These are phyloP conservation scores for Podarcis muralis DNA, from an alignment of 2,113 vertebrate species.

Conservation along the genomic window DNA sequence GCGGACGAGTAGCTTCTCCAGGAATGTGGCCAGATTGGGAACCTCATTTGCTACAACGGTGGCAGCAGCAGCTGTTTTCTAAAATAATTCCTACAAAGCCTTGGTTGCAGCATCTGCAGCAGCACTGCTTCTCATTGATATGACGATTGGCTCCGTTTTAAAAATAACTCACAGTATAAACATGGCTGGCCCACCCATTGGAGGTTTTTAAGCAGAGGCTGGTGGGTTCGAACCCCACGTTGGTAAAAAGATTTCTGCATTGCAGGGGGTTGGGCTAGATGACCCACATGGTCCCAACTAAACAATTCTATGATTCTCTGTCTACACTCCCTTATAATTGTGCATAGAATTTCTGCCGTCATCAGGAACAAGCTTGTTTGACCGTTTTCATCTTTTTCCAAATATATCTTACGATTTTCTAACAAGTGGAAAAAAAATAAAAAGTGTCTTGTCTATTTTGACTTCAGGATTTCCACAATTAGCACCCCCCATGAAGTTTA, in stretches of 20 bases:
- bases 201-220: background rate
- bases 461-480: background rate
- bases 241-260: too few relatives aligned
- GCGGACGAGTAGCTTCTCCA: background rate
- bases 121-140: constrained; percentile 46
- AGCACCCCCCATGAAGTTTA: background rate
- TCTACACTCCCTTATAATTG: too few relatives aligned
- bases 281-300: too few relatives aligned
- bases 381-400: background rate
- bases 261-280: too few relatives aligned
- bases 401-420: background rate
- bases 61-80: background rate
- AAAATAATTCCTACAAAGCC: constrained; percentile 31
- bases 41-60: constrained; percentile 1
- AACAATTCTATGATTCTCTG: too few relatives aligned
- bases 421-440: background rate
- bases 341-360: background rate
- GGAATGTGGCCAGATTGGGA: fast-evolving
- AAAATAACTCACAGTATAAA: background rate
- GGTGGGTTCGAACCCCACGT: background rate
- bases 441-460: background rate
- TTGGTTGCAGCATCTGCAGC: constrained; percentile 24
- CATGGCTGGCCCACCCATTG: background rate
- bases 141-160: constrained; percentile 38
- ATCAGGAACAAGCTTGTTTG: background rate